These are phyloP conservation scores for Rhorus exstirpatorius DNA, from an alignment of 2,888 invertebrate genomes.

Conservation along the genomic window DNA sequence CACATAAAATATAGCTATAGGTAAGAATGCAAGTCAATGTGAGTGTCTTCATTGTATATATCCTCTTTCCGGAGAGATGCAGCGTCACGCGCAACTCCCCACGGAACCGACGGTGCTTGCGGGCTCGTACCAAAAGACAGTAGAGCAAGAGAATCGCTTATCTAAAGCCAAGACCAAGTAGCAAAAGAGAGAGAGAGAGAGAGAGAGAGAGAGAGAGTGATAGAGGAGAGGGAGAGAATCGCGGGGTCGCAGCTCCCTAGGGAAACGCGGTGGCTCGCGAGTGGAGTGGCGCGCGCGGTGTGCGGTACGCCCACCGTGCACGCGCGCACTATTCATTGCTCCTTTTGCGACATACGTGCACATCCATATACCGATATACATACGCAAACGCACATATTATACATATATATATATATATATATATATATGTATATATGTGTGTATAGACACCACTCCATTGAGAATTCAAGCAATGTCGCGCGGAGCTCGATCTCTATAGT, in stretches of 20 bases:
- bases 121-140: slow-evolving; percentile 21
- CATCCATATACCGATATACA: not conserved
- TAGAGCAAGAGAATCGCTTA: slow-evolving; percentile 38
- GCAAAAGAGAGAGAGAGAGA: slow-evolving; percentile 21
- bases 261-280: slow-evolving; percentile 50
- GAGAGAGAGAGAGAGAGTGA: slow-evolving; percentile 11
- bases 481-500: not conserved
- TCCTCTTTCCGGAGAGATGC: slow-evolving; percentile 51
- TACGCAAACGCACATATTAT: not conserved
- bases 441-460: not conserved
- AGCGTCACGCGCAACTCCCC: slow-evolving; percentile 66
- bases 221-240: slow-evolving; percentile 8
- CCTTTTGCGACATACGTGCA: slow-evolving; percentile 40
- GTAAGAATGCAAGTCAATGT: not conserved
- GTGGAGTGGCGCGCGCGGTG: slow-evolving; percentile 68
- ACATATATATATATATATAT: too few species aligned
- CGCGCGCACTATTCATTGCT: slow-evolving; percentile 71
- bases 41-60: not conserved
- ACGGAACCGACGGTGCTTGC: slow-evolving; percentile 39
- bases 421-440: not conserved
- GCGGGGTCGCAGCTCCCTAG: slow-evolving; percentile 49
- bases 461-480: slow-evolving; percentile 24
- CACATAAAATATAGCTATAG: too few species aligned
- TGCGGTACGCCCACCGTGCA: slow-evolving; percentile 75
- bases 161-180: slow-evolving; percentile 13